Evolutionary conservation across 2,113 vertebrate genomes (phyloP).

Genomic region (Globicephala melas): DNA sequence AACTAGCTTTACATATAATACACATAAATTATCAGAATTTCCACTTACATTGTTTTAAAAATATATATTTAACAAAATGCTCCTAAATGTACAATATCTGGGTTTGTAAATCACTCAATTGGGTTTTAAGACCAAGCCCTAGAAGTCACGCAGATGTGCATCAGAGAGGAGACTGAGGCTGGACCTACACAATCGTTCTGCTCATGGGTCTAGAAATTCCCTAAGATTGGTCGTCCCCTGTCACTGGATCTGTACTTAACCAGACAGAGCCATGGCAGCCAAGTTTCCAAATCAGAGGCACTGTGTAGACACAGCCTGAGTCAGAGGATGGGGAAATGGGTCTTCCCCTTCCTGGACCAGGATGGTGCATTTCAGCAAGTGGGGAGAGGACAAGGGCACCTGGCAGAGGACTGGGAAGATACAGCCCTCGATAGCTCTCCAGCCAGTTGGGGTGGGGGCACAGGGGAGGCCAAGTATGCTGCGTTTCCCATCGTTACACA

Average conservation of each 20-base stretch:
- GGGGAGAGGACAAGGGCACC: conserved; percentile 70
- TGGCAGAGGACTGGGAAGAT: conserved; percentile 69
- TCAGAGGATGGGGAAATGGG: conserved; percentile 65
- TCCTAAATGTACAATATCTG: conserved; percentile 75
- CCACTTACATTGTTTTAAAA: conserved; percentile 78
- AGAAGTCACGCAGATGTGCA: conserved; percentile 67
- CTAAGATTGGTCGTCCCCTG: not conserved
- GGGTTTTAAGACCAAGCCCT: conserved; percentile 74
- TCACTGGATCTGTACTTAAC: not conserved
- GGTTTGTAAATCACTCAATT: conserved; percentile 69
- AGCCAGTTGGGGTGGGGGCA: not conserved
- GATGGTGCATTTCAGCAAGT: conserved; percentile 72
- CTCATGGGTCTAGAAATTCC: not conserved
- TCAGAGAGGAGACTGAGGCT: conserved; percentile 67
- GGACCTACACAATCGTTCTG: not conserved
- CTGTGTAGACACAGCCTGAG: conserved; percentile 74
- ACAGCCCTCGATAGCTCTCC: conserved; percentile 63
- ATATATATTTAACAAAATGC: conserved; percentile 80
- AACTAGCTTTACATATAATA: conserved; percentile 86
- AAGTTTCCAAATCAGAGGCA: conserved; percentile 51
- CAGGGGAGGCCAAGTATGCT: conserved; percentile 40
- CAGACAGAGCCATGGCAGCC: not conserved
- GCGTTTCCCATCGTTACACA: conserved; percentile 69
- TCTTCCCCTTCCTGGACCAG: conserved; percentile 64
- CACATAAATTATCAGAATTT: conserved; percentile 85